Evolutionary conservation across 2,888 invertebrate genomes (phyloP), one percentile per base, ranked within the genome.

Genomic region (Pammene fasciana): DNA sequence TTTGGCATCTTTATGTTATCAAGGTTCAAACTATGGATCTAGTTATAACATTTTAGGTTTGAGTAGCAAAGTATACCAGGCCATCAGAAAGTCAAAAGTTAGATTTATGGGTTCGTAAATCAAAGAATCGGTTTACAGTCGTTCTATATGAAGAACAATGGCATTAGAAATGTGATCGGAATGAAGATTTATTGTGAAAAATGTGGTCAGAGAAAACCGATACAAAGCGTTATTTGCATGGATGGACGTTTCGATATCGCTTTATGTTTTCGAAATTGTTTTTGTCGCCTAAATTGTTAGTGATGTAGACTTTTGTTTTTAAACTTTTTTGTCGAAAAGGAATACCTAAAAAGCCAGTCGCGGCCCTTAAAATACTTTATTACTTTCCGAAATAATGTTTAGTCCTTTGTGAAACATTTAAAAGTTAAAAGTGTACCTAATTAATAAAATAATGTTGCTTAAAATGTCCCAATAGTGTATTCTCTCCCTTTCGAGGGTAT

Each of bases 41-140:
- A 26, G 26, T 26, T 38, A 38, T 9, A 7, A 38, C 9, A 7
- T 38, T 38, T 38, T 18, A 1, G 0, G 13, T 5, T n/a, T 11
- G 4, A 36, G 61, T 9, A 48, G 7, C 13, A 7, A 18, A 3
- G 18, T 16, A 5, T 8, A n/a, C 59, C 26, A 65, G 60, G 45
- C 26, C 72, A 74, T 71, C 66, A 72, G 60, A 75, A 73, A 70
- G 54, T 75, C 73, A 76, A 76, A 57, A 75, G 55, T 71, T 66
- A 77, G 76, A 80, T 80, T 80, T 80, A 80, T 68, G 78, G 75
- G 67, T 45, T 52, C n/a, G 68, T 70, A 72, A 72, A 62, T 71
- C 68, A 65, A 65, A 57, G 60, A 59, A 68, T 65, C 68, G 61
- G 50, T 62, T 67, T 71, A 62, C 65, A 67, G 67, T 65, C 38